Percentiles rank a stretch among this genome's conserved stretches.
Evolutionary conservation across 2,888 invertebrate genomes (phyloP).

Genomic region (Cryptophagus acutangulus): DNA sequence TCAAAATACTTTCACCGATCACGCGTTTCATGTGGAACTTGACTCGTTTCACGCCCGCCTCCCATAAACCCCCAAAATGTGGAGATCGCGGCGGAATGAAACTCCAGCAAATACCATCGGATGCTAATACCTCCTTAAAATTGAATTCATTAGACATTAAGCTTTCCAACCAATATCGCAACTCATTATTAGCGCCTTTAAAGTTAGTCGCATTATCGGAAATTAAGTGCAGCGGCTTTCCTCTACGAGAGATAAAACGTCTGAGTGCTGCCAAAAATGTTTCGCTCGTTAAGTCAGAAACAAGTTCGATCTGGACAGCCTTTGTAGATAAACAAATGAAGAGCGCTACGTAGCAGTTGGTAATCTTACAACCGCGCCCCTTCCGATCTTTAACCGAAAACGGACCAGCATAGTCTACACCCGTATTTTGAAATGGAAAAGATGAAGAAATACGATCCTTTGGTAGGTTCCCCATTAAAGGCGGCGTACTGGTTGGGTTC

Average conservation of each 20-base stretch:
- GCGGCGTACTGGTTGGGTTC: constrained; percentile 4
- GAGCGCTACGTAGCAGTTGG: constrained; percentile 16
- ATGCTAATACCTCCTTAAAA: no score
- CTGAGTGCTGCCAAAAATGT: constrained; percentile 24
- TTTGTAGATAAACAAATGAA: constrained; percentile 20
- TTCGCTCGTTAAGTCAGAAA: constrained; percentile 22
- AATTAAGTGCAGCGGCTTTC: constrained; percentile 18
- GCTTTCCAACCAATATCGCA: no score
- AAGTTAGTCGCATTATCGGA: constrained; percentile 30
- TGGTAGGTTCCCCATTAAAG: constrained; percentile 18
- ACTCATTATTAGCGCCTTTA: constrained; percentile 11
- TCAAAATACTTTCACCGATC: no score
- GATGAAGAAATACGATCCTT: constrained; percentile 11
- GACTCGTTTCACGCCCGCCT: no score
- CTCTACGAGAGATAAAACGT: constrained; percentile 29
- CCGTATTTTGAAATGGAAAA: constrained; percentile 16
- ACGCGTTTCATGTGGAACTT: no score
- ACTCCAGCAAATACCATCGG: no score
- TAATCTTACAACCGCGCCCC: constrained; percentile 13
- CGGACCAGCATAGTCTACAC: constrained; percentile 21
- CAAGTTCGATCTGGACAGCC: constrained; percentile 31
- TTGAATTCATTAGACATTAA: no score
- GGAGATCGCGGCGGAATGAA: no score
- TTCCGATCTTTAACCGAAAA: constrained; percentile 11
- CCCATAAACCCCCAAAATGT: no score